Base-by-base conservation (phyloP, 1,140 invertebrate genomes). In the Vanessa tameamea region DNA sequence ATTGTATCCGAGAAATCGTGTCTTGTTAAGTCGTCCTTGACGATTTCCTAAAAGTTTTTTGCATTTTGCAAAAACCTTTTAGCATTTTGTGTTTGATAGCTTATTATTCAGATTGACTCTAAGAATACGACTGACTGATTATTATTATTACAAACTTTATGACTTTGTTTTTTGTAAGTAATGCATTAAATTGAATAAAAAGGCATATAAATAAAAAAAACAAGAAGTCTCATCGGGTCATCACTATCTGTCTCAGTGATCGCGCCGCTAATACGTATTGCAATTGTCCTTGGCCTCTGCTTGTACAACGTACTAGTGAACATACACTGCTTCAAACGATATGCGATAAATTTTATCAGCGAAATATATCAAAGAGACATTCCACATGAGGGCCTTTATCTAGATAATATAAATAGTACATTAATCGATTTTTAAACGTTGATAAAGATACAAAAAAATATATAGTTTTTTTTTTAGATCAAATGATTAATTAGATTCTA, bases 211-310 rank as follows among this genome's bases (percentile, higher is more conserved):
- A 70, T 70, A 70, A 70, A 20, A 20, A 20, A 70, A 63, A 63
- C 68, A 63, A 31, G 47, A 71, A 61, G 73, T 78, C 75, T 78
- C 67, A 67, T 65, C 73, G 70, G 53, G 80, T 64, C 61, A 47
- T 72, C 47, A 68, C 68, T 85, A 84, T 86, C 83, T 74, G 73
- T 55, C 48, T 53, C 65, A 75, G 74, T 70, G 76, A 87, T 87
- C 83, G 70, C 59, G 59, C 57, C 73, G 75, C 80, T 79, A 82
- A 82, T 83, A 77, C 83, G 72, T 74, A 55, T 55, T 78, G 75
- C 77, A 74, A 79, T 78, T 82, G 84, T 84, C 87, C 85, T 88
- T 87, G 85, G 79, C 83, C 82, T 74, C 72, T 82, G 82, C 82
- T 84, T 82, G 78, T 51, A 73, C 51, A 72, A 72, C 72, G 53